These are phyloP conservation scores for Anthoptus insignis DNA, from an alignment of 2,888 invertebrate species.

Conservation along the genomic window DNA sequence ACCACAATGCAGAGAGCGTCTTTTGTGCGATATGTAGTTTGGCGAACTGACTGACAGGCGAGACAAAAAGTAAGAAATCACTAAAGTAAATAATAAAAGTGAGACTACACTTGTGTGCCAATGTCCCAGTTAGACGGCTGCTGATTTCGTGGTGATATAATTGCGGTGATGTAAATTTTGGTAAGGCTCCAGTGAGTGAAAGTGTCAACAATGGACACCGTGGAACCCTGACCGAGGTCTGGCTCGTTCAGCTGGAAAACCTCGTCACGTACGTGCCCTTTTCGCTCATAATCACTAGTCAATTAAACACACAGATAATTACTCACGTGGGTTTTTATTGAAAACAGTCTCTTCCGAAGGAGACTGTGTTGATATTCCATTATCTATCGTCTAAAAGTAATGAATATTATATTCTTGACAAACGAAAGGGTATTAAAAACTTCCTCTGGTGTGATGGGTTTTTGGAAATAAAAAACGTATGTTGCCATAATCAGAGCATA, in stretches of 20 bases:
- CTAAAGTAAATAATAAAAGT: slow-evolving; percentile 32
- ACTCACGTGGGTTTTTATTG: not conserved
- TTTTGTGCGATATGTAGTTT: slow-evolving; percentile 15
- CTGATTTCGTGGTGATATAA: slow-evolving; percentile 80
- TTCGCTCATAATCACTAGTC: not conserved
- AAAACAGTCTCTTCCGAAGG: no score
- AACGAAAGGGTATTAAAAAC: no score
- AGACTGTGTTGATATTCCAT: no score
- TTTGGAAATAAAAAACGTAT: no score
- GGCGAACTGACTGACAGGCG: slow-evolving; percentile 13
- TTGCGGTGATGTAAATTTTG: slow-evolving; percentile 75
- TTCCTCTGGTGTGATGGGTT: no score
- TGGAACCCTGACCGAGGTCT: slow-evolving; percentile 61
- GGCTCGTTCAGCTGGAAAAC: slow-evolving; percentile 8
- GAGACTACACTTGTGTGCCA: slow-evolving; percentile 53
- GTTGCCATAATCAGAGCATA: no score
- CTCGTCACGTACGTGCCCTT: slow-evolving; percentile 20
- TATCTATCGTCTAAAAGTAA: no score
- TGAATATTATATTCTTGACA: no score
- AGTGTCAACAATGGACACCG: slow-evolving; percentile 66
- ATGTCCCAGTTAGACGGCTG: slow-evolving; percentile 68
- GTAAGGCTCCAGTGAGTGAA: slow-evolving; percentile 72
- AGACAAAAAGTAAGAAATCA: slow-evolving; percentile 26
- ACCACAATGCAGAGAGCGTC: slow-evolving; percentile 6
- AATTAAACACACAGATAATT: not conserved